Evolutionary conservation across 1,140 invertebrate genomes (phyloP).

Genomic region (Drosophila tsacasi): DNA sequence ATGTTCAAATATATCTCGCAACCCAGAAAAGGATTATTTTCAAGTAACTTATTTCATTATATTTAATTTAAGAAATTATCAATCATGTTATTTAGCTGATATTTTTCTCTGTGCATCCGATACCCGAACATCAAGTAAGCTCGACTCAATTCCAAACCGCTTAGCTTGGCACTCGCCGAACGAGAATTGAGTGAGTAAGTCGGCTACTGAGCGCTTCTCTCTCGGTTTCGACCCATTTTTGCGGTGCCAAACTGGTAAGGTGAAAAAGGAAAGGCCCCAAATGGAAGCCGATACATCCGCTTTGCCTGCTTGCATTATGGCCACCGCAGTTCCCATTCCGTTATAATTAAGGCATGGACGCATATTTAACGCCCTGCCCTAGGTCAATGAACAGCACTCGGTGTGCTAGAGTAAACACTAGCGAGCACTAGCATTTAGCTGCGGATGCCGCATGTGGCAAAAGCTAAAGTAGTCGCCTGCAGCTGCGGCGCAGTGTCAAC

Average conservation of each 20-base stretch:
- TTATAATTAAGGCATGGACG: conserved; percentile 35
- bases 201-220: conserved; percentile 4
- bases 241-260: conserved; percentile 50
- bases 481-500: conserved; percentile 54
- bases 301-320: conserved; percentile 19
- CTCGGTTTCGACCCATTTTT: conserved; percentile 45
- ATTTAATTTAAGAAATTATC: not conserved
- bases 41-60: not conserved
- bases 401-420: conserved; percentile 44
- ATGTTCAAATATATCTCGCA: not conserved
- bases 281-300: conserved; percentile 52
- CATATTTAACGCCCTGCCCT: conserved; percentile 46
- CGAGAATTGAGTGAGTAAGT: conserved; percentile 38
- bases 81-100: not conserved
- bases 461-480: conserved; percentile 49
- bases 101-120: conserved; percentile 7
- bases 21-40: not conserved
- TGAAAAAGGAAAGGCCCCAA: conserved; percentile 54
- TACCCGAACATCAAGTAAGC: not conserved
- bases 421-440: conserved; percentile 2
- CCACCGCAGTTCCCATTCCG: conserved; percentile 12
- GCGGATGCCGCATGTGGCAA: conserved; percentile 58
- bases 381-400: conserved; percentile 62
- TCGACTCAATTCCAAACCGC: conserved; percentile 14
- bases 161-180: conserved; percentile 20